Evolutionary conservation across 2,797 vertebrate species (phyloP), one percentile per base, ranked within the genome.

Genomic region (Smutsia temminckii): DNA sequence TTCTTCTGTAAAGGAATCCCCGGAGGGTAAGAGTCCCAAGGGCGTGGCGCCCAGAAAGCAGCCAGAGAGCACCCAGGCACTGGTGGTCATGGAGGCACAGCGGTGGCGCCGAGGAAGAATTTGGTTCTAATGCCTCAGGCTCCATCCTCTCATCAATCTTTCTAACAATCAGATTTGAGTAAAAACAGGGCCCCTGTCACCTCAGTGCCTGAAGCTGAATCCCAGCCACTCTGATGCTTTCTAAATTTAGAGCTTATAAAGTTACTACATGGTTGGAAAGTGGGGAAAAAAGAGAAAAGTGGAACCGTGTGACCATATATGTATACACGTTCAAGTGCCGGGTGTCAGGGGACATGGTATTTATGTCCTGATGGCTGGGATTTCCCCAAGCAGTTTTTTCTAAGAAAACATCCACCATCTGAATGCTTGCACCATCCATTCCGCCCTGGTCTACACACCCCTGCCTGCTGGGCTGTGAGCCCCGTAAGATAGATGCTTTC

Each of bases 1-100:
- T 3, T 40, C 40, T 53, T 46, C 42, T 37, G 64, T 20, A 6
- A 78, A 74, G 25, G 81, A 42, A 7, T 21, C 53, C 66, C 46
- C 27, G 5, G 64, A 42, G 4, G 13, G 11, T 11, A 46, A 46
- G 46, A 46, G 46, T 40, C 46, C 46, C 46, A 11, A 46, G 46
- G 10, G 46, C 46, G 10, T 46, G 46, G 46, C 10, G 11, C 46
- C 46, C 46, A 46, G 46, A 46, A 46, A 46, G 46, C 46, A 46
- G 46, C 46, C 46, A 46, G 46, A 12, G 11, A 1, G 11, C 0
- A 20, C 71, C 16, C 1, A 0, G 85, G 29, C 34, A 34, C 1
- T 2, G 10, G 18, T 0, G 10, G 11, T 5, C 6, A 0, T 46
- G 0, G 61, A 32, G 0, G 32, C 49, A 7, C 8, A 0, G 25